Percentiles rank a stretch among this genome's conserved stretches.
phyloP scores from a whole-genome alignment of 2,113 vertebrate genomes.

The Trogon surrucura region DNA sequence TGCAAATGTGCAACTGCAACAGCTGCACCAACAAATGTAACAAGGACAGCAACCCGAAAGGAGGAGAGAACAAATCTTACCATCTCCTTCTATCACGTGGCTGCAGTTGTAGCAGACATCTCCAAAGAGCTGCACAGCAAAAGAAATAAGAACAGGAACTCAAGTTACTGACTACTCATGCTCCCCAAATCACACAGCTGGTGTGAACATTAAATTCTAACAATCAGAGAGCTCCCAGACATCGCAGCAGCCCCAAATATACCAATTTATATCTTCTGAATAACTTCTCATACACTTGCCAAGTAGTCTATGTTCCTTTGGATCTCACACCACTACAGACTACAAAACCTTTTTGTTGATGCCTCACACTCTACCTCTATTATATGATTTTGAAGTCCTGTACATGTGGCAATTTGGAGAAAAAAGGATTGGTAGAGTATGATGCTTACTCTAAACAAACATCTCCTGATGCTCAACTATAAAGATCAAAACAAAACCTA shows the following conservation, averaged over 20 bases:
- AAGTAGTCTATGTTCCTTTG: neutral
- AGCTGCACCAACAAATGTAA: slow-evolving; percentile 51
- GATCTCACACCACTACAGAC: neutral
- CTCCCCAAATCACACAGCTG: slow-evolving; percentile 45
- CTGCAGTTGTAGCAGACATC: slow-evolving; percentile 97
- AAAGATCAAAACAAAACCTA: neutral
- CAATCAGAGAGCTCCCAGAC: slow-evolving; percentile 24
- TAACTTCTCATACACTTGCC: slow-evolving; percentile 40
- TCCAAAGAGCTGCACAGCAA: slow-evolving; percentile 87
- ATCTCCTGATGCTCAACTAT: neutral
- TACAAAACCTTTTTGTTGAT: slow-evolving; percentile 33
- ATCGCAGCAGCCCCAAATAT: neutral
- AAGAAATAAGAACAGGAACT: slow-evolving; percentile 15
- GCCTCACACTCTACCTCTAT: slow-evolving; percentile 29
- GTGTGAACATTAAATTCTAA: slow-evolving; percentile 11
- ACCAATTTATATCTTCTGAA: slow-evolving; percentile 24
- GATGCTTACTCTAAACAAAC: neutral
- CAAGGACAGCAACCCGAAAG: neutral
- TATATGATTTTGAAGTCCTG: neutral
- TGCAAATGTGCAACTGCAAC: slow-evolving; percentile 30
- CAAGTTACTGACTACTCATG: neutral
- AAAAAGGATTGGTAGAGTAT: neutral
- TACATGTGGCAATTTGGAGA: neutral
- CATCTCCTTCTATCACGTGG: slow-evolving; percentile 94
- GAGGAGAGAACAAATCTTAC: slow-evolving; percentile 76